phyloP scores from a whole-genome alignment of 2,888 invertebrate genomes.

The Escarpia spicata region DNA sequence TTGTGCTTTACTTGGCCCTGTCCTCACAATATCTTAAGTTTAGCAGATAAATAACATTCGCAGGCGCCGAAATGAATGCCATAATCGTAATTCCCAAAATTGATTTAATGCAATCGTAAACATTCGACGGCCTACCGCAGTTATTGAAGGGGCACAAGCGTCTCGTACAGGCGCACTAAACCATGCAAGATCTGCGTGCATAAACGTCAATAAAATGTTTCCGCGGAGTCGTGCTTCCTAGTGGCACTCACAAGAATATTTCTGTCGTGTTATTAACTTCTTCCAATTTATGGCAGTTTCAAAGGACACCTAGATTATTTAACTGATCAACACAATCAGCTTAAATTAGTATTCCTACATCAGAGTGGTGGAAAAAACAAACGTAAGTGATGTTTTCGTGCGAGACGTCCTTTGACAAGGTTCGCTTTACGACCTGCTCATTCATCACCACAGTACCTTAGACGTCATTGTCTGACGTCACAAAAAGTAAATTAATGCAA shows the following conservation, averaged over 20 bases:
- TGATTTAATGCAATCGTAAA: conserved; percentile 16
- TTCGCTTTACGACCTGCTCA: not conserved
- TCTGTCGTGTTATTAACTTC: not conserved
- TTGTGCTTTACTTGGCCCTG: not conserved
- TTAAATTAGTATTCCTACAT: not conserved
- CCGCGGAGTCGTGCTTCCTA: not conserved
- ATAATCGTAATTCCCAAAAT: not conserved
- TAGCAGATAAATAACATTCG: not conserved
- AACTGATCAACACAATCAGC: not conserved
- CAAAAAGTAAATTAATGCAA: not conserved
- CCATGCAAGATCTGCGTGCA: not conserved
- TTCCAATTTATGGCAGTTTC: not conserved
- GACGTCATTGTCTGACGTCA: not conserved
- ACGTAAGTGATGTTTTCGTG: not conserved
- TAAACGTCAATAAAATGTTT: not conserved
- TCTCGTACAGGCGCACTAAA: not conserved
- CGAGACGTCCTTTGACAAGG: not conserved
- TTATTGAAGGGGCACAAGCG: not conserved
- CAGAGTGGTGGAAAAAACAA: not conserved
- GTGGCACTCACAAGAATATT: not conserved
- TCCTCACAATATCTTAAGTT: not conserved
- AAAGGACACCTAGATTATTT: not conserved
- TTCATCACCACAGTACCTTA: not conserved
- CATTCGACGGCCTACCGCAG: not conserved
- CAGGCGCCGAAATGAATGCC: not conserved